Evolutionary conservation across 2,797 vertebrate species (phyloP).

Genomic region (Microhierax caerulescens): DNA sequence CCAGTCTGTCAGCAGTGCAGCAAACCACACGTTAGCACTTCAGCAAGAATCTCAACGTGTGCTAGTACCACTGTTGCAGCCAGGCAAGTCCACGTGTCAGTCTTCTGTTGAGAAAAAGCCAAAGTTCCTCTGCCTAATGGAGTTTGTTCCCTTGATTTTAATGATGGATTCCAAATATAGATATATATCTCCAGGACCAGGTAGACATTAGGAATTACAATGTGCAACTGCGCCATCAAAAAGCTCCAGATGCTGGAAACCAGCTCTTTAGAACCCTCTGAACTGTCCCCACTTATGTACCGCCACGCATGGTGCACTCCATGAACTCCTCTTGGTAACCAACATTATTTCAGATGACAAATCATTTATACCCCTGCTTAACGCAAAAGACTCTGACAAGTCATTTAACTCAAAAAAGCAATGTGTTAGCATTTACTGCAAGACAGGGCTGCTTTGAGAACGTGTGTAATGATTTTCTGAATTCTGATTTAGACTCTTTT

Average conservation of each 20-base stretch:
- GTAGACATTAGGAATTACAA: not conserved
- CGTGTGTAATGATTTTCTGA: not conserved
- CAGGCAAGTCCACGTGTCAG: not conserved
- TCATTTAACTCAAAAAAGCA: not conserved
- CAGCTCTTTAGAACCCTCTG: not conserved
- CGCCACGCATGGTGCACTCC: not conserved
- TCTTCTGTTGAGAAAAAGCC: not conserved
- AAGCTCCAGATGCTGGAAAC: not conserved
- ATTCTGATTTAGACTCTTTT: not conserved
- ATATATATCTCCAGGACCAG: not conserved
- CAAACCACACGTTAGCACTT: not conserved
- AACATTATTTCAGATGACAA: not conserved
- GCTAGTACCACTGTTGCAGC: not conserved
- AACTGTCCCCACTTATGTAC: not conserved
- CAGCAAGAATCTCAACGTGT: not conserved
- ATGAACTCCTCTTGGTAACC: not conserved
- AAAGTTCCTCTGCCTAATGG: not conserved
- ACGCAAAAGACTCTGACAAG: not conserved
- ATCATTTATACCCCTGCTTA: not conserved
- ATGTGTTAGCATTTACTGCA: not conserved
- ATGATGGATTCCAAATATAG: not conserved
- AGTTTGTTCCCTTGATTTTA: not conserved
- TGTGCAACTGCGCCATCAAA: not conserved
- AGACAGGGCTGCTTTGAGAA: not conserved
- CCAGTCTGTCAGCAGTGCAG: not conserved